Evolutionary conservation across 2,113 vertebrate species (phyloP).

Genomic region (Columbina picui): DNA sequence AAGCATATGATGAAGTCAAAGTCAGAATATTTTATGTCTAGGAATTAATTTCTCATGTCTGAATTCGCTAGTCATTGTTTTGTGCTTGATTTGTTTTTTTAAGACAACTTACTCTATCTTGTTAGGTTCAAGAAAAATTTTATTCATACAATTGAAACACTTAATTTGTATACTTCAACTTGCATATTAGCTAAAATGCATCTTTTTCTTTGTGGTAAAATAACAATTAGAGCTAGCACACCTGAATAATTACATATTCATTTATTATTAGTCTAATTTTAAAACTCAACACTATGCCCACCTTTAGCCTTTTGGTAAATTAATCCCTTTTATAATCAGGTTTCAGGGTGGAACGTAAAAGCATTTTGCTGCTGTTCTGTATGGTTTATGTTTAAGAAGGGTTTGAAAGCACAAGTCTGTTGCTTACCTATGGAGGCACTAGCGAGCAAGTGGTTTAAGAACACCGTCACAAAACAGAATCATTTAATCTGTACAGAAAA

Average conservation of each 20-base stretch:
- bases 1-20: neutral
- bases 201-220: neutral
- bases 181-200: neutral
- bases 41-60: neutral
- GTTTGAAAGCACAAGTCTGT: neutral
- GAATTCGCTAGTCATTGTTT: neutral
- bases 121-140: neutral
- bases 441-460: conserved; percentile 26
- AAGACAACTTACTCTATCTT: neutral
- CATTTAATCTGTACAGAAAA: neutral
- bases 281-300: neutral
- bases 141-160: neutral
- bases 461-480: neutral
- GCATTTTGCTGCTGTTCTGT: neutral
- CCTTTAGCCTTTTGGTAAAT: neutral
- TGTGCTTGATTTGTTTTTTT: neutral
- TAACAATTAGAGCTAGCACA: neutral
- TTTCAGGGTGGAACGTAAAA: neutral
- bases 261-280: neutral
- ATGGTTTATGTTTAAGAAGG: neutral
- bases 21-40: neutral
- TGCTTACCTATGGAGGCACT: conserved; percentile 50
- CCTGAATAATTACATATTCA: neutral
- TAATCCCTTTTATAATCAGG: neutral
- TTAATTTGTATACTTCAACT: neutral